Evolutionary conservation across 2,113 vertebrate genomes (phyloP).

Genomic region (Antennarius striatus): DNA sequence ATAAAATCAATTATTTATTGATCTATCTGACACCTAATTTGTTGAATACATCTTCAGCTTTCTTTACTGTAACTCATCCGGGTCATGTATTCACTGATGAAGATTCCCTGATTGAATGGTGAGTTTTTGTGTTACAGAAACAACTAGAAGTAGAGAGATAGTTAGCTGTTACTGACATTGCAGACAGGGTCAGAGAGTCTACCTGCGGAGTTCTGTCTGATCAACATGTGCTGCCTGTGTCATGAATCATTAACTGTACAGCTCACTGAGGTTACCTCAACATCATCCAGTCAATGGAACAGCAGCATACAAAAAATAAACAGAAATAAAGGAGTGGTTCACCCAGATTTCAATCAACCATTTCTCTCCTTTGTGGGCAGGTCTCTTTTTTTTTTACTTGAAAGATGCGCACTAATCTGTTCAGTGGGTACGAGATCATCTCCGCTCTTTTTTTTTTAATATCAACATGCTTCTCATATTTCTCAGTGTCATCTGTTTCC

Average conservation of each 20-base stretch:
- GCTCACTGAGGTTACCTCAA: slow-evolving; percentile 33
- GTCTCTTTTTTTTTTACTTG: not conserved
- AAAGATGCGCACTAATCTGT: not conserved
- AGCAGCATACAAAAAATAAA: not conserved
- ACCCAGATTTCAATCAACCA: not conserved
- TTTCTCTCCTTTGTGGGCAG: not conserved
- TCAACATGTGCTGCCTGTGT: slow-evolving; percentile 34
- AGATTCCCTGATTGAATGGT: not conserved
- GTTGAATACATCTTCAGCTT: slow-evolving; percentile 8
- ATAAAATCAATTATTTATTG: slow-evolving; percentile 18
- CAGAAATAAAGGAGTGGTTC: not conserved
- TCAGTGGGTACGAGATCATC: not conserved
- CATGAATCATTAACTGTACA: slow-evolving; percentile 73
- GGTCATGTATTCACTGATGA: slow-evolving; percentile 5
- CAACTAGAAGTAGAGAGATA: slow-evolving; percentile 1
- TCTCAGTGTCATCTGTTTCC: slow-evolving; percentile 51
- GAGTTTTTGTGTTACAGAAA: not conserved
- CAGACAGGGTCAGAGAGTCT: slow-evolving; percentile 31
- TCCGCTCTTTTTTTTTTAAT: not conserved
- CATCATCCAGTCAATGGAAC: slow-evolving; percentile 7
- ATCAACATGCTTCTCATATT: slow-evolving; percentile 36
- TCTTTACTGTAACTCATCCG: slow-evolving; percentile 4
- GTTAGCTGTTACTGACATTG: slow-evolving; percentile 29
- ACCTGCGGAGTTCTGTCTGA: slow-evolving; percentile 31
- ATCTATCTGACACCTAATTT: slow-evolving; percentile 4